Evolutionary conservation across 2,113 vertebrate genomes (phyloP).

Genomic region (Etheostoma spectabile): DNA sequence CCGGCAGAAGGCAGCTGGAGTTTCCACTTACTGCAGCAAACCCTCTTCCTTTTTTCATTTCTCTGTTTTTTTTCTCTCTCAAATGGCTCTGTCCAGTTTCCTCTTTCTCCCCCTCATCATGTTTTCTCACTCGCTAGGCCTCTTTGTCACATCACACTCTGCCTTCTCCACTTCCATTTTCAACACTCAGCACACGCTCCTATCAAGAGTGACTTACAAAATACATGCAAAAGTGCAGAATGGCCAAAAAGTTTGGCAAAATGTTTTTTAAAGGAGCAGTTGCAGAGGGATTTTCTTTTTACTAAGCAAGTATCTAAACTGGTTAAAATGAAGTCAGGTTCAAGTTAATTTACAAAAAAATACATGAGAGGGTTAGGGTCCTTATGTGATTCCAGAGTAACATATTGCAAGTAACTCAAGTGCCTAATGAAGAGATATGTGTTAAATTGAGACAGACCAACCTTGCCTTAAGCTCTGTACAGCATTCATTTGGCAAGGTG

Average conservation of each 20-base stretch:
- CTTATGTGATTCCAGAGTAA: neutral
- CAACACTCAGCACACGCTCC: neutral
- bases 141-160: slow-evolving; percentile 16
- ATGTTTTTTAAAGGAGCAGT: no score
- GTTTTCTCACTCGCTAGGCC: slow-evolving; percentile 20
- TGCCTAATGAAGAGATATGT: neutral
- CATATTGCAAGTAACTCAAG: neutral
- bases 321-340: neutral
- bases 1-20: slow-evolving; percentile 28
- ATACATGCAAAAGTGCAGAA: neutral
- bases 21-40: slow-evolving; percentile 65
- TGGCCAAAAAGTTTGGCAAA: neutral
- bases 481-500: neutral
- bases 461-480: neutral
- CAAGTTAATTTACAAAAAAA: neutral
- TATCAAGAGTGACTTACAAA: neutral
- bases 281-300: no score
- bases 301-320: neutral
- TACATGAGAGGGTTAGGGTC: neutral
- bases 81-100: slow-evolving; percentile 26
- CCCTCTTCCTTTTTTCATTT: slow-evolving; percentile 71
- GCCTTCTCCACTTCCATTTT: slow-evolving; percentile 16
- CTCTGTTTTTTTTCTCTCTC: slow-evolving; percentile 48
- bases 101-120: slow-evolving; percentile 41
- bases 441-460: no score